Base-by-base conservation (phyloP, 2,888 invertebrate species). In the Xylocampa areola region DNA sequence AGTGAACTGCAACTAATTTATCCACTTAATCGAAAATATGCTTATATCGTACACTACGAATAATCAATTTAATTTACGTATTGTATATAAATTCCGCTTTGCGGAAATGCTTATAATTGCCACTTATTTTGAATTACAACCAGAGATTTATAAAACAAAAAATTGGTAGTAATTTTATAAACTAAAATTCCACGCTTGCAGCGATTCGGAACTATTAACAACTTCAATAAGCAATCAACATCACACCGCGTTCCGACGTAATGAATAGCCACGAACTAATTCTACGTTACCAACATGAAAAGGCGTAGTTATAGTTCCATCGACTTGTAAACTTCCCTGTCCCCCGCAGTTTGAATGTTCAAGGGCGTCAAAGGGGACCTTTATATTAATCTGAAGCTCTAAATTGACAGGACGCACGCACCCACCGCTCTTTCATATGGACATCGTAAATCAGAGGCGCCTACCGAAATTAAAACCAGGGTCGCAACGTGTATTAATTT, bases 381-480 rank as follows among this genome's bases (percentile, higher is more conserved):
- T 76, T 71, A 76, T 77, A 77, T 82, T 80, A 81, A 78, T 76
- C 76, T 79, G 73, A 71, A 68, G 81, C 70, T 84, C 84, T 65
- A 73, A 82, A 81, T 85, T 82, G 81, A 85, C 81, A 84, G 82
- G 86, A 66, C 76, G 76, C 81, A 88, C 86, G 87, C 88, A 87
- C 82, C 76, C 80, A 84, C 82, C 80, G 78, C 83, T 88, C 89
- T 88, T 86, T 86, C 87, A 88, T 86, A 89, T 84, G 87, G 87
- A 84, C 84, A 82, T 84, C 88, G 86, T 92, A 91, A 91, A 92
- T 92, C 91, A 92, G 84, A 76, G 83, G 82, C 80, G 84, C 84
- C 84, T 81, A 80, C 84, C 83, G 84, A 90, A 90, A 92, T 91
- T 91, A 91, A 91, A 92, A 90, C 81, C 84, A 81, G 83, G 73